Base-by-base conservation (phyloP, 2,797 vertebrate genomes). In the Propithecus perrieri region DNA sequence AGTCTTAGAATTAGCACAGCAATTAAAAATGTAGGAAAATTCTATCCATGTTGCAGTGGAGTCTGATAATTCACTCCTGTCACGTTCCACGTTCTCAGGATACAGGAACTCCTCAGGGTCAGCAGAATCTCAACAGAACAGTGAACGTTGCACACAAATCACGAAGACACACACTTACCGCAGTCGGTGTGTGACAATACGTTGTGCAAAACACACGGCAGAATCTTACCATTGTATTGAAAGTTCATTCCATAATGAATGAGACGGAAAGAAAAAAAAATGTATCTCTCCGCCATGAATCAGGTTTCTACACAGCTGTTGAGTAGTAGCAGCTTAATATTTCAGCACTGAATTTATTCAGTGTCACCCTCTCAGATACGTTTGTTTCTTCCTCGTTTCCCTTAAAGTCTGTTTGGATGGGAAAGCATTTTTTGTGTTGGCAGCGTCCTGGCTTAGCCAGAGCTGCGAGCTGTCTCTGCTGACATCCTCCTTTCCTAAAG, bases 301-400 rank as follows among this genome's bases (percentile, higher is more conserved):
- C 61, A 57, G 30, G 6, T 63, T 59, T 84, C 88, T 20, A 20
- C 41, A 12, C 50, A 81, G 63, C 85, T 72, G 57, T 18, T 30
- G 57, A 55, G 30, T 12, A 86, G 87, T 41, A 92, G 74, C 88
- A 41, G 85, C 67, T 97, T 87, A 48, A 46, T 74, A 57, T 81
- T 78, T 91, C 94, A 74, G 50, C 87, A 28, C 75, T 88, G 50
- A 80, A 95, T 95, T 72, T 86, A 93, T 90, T 95, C 85, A 95
- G 72, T 78, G 78, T 85, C n/a, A 35, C 50, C n/a, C 26, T 85
- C 35, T 88, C 41, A 55, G 57, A 79, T 46, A n/a, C 24, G 57
- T 71, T 78, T 55, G 9, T 88, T 94, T 92, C 38, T 50, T n/a
- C 57, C 72, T 22, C 46, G 7, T 93, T 92, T 85, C 46, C 59